A percentile compares a stretch with the other conserved stretches of the same genome.
Evolutionary conservation across 2,797 vertebrate genomes (phyloP).

Genomic region (Danio tinwini): DNA sequence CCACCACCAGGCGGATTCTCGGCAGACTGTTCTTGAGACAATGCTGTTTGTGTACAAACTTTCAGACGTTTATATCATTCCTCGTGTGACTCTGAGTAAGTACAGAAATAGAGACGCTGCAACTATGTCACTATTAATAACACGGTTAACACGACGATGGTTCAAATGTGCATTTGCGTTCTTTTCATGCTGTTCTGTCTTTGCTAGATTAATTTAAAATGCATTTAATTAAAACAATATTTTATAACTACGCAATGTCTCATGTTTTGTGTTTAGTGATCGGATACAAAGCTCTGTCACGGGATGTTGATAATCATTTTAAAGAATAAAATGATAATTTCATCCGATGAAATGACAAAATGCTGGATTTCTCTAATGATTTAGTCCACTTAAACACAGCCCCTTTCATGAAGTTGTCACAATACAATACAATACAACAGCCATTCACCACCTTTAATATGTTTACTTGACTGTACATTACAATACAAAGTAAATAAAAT

Average conservation of each 20-base stretch:
- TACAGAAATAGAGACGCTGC: conserved; percentile 14
- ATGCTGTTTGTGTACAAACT: conserved; percentile 3
- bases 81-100: conserved; percentile 2
- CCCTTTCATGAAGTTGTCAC: too few relatives aligned
- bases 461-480: too few relatives aligned
- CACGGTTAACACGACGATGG: not conserved
- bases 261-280: conserved; percentile 45
- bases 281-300: not conserved
- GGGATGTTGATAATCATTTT: not conserved
- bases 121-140: not conserved
- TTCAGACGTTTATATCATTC: conserved; percentile 19
- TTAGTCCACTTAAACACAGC: too few relatives aligned
- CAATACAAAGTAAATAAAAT: too few relatives aligned
- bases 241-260: conserved; percentile 50
- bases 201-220: conserved; percentile 53
- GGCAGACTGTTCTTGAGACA: conserved; percentile 12
- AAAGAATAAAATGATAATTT: not conserved
- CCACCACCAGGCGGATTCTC: conserved; percentile 45
- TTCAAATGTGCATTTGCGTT: not conserved
- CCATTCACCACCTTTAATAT: too few relatives aligned
- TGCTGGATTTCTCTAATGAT: too few relatives aligned
- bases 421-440: too few relatives aligned
- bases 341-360: too few relatives aligned
- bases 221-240: conserved; percentile 61
- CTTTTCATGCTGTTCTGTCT: conserved; percentile 53